phyloP scores from a whole-genome alignment of 2,113 vertebrate species.

The Empidonax alnorum region DNA sequence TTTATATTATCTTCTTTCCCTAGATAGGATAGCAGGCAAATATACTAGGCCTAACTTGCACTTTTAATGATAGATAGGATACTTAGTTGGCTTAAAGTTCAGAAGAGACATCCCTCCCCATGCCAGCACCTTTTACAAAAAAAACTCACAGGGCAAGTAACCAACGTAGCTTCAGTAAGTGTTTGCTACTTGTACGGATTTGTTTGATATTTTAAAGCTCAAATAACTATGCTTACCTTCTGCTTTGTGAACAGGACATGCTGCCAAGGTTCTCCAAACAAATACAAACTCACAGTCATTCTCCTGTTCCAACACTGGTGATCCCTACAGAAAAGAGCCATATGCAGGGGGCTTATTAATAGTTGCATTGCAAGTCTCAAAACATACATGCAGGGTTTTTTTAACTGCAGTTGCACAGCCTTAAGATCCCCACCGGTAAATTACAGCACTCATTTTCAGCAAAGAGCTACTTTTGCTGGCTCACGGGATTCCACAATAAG shows the following conservation, averaged over 20 bases:
- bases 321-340: conserved; percentile 77
- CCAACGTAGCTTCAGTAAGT: not conserved
- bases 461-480: not conserved
- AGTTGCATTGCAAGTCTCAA: not conserved
- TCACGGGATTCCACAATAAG: accelerated
- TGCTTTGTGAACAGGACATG: conserved; percentile 85
- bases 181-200: not conserved
- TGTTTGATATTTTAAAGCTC: not conserved
- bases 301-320: conserved; percentile 83
- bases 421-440: not conserved
- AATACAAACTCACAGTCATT: conserved; percentile 91
- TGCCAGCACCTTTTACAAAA: not conserved
- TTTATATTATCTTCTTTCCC: not conserved
- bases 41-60: not conserved
- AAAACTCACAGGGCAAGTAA: not conserved
- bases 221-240: conserved; percentile 76
- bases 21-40: not conserved
- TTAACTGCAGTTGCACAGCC: not conserved
- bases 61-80: not conserved
- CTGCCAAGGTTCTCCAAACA: conserved; percentile 91
- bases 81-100: not conserved
- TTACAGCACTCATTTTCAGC: not conserved
- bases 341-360: not conserved
- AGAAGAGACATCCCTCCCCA: not conserved
- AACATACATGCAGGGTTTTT: not conserved